These are phyloP conservation scores for Muschampia plurimacula DNA, from an alignment of 2,888 invertebrate species.

Conservation along the genomic window DNA sequence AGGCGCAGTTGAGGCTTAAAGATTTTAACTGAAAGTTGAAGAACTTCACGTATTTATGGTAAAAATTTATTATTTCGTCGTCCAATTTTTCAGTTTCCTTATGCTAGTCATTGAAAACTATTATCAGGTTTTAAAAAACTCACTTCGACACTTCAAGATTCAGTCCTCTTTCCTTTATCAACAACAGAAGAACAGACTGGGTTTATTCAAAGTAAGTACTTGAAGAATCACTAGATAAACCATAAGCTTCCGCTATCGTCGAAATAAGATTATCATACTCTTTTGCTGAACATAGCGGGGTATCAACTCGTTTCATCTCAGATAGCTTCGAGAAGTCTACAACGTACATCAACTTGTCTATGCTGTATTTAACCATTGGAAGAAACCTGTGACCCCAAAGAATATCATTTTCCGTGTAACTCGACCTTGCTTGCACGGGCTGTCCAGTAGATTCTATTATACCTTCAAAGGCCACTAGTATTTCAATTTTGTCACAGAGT, in stretches of 20 bases:
- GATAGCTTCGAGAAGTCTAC: constrained; percentile 97
- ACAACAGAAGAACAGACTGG: background rate
- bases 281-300: constrained; percentile 93
- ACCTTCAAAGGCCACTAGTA: constrained; percentile 95
- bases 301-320: constrained; percentile 93
- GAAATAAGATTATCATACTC: constrained; percentile 78
- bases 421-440: constrained; percentile 92
- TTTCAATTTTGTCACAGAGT: constrained; percentile 92
- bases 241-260: constrained; percentile 16
- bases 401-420: constrained; percentile 92
- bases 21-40: background rate
- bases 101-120: background rate
- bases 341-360: constrained; percentile 89
- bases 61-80: background rate
- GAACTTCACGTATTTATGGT: background rate
- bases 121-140: background rate
- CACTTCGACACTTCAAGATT: background rate
- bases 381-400: constrained; percentile 95
- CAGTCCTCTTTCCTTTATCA: background rate
- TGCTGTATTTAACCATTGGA: constrained; percentile 90
- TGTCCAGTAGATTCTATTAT: constrained; percentile 95
- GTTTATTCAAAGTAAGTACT: background rate
- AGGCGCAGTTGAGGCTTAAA: background rate
- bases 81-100: background rate
- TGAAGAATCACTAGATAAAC: constrained; percentile 2